Conservation (phyloP, 2,797 vertebrate species). For the Tadarida brasiliensis region DNA sequence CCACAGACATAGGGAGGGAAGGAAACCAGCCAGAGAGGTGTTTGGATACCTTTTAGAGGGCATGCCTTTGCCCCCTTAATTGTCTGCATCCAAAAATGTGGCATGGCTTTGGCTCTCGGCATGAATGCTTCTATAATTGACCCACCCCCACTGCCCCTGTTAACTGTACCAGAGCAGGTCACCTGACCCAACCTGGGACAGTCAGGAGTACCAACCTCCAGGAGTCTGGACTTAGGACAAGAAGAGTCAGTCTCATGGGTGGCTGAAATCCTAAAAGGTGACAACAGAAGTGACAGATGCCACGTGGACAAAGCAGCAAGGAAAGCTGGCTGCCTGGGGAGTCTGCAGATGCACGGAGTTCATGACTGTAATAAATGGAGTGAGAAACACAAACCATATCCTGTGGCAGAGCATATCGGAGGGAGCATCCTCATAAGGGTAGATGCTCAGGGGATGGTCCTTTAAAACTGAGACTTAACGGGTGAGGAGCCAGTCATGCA, state of each 20-base stretch:
- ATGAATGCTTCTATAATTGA: not conserved
- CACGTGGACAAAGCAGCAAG: not conserved
- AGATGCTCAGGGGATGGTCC: not conserved
- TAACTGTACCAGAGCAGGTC: not conserved
- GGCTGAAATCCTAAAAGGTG: not conserved
- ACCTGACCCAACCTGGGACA: not conserved
- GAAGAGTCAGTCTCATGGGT: not conserved
- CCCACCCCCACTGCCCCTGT: rapidly evolving
- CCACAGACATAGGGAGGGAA: not conserved
- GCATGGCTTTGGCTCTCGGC: not conserved
- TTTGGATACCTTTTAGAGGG: not conserved
- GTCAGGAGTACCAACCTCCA: not conserved
- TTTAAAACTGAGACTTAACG: not conserved
- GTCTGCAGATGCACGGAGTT: not conserved
- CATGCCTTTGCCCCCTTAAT: not conserved
- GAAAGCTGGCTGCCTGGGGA: not conserved
- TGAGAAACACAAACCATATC: not conserved
- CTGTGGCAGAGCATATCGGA: not conserved
- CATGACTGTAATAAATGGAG: not conserved
- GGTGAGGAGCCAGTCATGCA: not conserved
- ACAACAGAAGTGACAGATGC: not conserved
- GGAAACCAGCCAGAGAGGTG: not conserved
- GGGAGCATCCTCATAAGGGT: not conserved
- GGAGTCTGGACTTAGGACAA: not conserved
- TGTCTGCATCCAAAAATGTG: not conserved